Base-by-base conservation (phyloP, 2,113 vertebrate species). In the Lagenorhynchus albirostris region DNA sequence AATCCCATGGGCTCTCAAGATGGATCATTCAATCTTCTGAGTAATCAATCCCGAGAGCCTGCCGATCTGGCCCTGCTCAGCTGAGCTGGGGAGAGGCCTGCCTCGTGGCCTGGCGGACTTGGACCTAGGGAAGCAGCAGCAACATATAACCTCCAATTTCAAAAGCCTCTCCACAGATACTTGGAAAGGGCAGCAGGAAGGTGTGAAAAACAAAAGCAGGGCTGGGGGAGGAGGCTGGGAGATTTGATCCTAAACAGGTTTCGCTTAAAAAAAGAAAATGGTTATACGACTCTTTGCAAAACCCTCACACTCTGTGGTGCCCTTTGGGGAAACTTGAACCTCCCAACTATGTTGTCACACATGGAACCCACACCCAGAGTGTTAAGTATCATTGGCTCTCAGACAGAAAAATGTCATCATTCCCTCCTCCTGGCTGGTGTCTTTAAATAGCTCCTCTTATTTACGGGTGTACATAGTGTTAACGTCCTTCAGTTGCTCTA, bases 401-500 rank as follows among this genome's bases (percentile, higher is more conserved):
- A 65, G 89, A 97, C 97, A 98, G 98, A 98, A 98, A 98, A 98
- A 97, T 98, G 98, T 98, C 98, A 99, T 97, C 88, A 0, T 98
- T 98, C 97, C 98, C 97, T 98, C 96, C 96, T 98, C 98, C 97
- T 98, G 93, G 95, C 86, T 97, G 92, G 70, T 96, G 94, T 98
- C 98, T 99, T 99, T 99, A 99, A 99, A 99, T 99, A 99, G 98
- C 97, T 98, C 96, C 76, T 95, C 98, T 99, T 99, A 99, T 98
- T 99, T 99, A 99, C 96, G 98, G 98, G 98, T 98, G 97, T 98
- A 98, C 98, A 98, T 96, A 98, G 98, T 98, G 99, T 99, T 99
- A 99, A 99, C 98, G 98, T 99, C 98, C 99, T 99, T 99, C 98
- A 98, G 98, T 98, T 98, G 98, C 98, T 99, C 98, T 99, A 0